A percentile compares a stretch with the other conserved stretches of the same genome.
phyloP scores from a whole-genome alignment of 2,888 invertebrate species.

The Zaprionus lineosus region DNA sequence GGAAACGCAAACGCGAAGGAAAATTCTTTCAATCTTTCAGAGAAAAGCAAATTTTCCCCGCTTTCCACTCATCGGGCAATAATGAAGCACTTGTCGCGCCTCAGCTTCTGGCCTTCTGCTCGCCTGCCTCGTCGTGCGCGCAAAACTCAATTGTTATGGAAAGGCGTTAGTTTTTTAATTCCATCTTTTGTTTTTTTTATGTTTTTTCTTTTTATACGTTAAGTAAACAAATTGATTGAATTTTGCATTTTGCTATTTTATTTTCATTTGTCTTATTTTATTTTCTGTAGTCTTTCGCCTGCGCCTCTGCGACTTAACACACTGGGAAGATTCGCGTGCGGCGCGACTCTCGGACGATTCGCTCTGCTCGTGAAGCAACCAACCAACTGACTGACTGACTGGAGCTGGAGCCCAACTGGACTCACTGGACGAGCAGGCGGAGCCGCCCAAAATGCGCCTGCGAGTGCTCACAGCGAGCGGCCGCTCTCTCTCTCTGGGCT shows the following conservation, averaged over 20 bases:
- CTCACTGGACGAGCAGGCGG: constrained; percentile 50
- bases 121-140: constrained; percentile 21
- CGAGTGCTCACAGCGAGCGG: too few species aligned
- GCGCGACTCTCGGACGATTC: constrained; percentile 24
- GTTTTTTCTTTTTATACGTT: too few species aligned
- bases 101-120: not conserved
- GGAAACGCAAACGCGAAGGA: constrained; percentile 14
- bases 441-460: constrained; percentile 55
- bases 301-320: constrained; percentile 25
- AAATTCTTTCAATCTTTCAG: constrained; percentile 9
- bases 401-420: constrained; percentile 52
- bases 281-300: not conserved
- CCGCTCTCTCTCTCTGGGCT: too few species aligned
- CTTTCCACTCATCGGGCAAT: constrained; percentile 24
- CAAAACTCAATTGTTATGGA: constrained; percentile 35
- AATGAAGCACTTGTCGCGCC: constrained; percentile 51
- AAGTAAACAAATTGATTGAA: constrained; percentile 4
- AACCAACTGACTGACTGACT: constrained; percentile 53
- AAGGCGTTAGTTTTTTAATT: constrained; percentile 7
- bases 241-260: constrained; percentile 1
- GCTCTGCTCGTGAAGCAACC: constrained; percentile 38
- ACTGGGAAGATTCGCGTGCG: constrained; percentile 33
- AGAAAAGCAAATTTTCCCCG: constrained; percentile 1
- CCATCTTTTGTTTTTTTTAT: constrained; percentile 9
- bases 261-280: not conserved